A percentile compares a stretch with the other conserved stretches of the same genome.
Conservation (phyloP, 1,140 invertebrate species). For the Atta texana region DNA sequence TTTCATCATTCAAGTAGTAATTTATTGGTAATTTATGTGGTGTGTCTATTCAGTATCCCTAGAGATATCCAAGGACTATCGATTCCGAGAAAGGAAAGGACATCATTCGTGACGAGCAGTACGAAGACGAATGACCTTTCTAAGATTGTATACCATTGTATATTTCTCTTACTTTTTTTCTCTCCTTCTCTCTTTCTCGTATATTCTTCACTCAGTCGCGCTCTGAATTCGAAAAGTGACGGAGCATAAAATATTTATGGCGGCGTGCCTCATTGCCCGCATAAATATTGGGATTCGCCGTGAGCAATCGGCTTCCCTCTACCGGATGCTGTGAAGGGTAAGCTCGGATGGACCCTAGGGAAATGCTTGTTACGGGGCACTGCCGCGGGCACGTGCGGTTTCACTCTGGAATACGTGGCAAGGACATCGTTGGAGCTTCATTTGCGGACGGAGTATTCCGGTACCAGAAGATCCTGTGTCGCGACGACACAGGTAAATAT, state of each 20-base stretch:
- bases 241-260: conserved; percentile 77
- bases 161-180: conserved; percentile 16
- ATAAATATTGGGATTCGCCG: conserved; percentile 75
- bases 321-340: conserved; percentile 46
- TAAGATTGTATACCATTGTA: conserved; percentile 52
- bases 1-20: neutral
- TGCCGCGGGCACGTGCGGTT: conserved; percentile 61
- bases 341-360: conserved; percentile 59
- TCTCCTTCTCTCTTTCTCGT: conserved; percentile 1
- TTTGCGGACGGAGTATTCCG: conserved; percentile 34
- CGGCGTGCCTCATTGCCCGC: conserved; percentile 72
- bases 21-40: neutral
- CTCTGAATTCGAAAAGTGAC: conserved; percentile 72
- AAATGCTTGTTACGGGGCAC: conserved; percentile 60
- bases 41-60: conserved; percentile 15
- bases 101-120: neutral
- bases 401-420: conserved; percentile 53
- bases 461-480: conserved; percentile 17
- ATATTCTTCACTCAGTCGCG: conserved; percentile 54
- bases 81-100: conserved; percentile 1
- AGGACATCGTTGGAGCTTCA: conserved; percentile 50
- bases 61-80: conserved; percentile 34
- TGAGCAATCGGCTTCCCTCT: conserved; percentile 60
- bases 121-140: conserved; percentile 55
- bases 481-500: conserved; percentile 5